phyloP scores from a whole-genome alignment of 23 tunicate species.

The Styela clava region DNA sequence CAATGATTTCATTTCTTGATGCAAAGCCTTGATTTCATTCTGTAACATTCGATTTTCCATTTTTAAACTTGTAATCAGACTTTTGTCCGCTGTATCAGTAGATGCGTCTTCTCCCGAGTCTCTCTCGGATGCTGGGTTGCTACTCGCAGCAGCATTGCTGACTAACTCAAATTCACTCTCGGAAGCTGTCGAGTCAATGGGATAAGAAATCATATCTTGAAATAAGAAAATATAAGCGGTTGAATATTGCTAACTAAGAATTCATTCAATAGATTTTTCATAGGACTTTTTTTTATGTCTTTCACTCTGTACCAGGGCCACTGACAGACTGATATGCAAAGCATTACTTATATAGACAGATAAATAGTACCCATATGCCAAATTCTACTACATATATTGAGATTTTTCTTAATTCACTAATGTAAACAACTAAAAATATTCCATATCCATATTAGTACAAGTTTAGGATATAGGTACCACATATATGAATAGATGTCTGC shows the following conservation, averaged over 20 bases:
- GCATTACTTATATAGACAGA: too few species aligned
- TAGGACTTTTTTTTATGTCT: background rate
- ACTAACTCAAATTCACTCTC: conserved; percentile 94
- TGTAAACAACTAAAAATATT: too few species aligned
- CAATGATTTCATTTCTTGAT: conserved; percentile 62
- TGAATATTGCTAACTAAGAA: background rate
- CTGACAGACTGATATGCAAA: too few species aligned
- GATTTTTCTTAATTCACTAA: too few species aligned
- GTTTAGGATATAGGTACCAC: too few species aligned
- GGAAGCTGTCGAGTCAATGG: conserved; percentile 74
- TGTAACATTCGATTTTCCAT: conserved; percentile 61
- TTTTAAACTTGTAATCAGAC: conserved; percentile 9
- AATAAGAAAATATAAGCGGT: background rate
- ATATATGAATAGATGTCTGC: too few species aligned
- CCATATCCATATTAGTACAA: too few species aligned
- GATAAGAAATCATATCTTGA: conserved; percentile 52
- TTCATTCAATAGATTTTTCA: background rate
- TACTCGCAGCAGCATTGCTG: conserved; percentile 55
- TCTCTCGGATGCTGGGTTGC: conserved; percentile 39
- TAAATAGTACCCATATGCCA: too few species aligned
- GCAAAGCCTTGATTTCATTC: conserved; percentile 65
- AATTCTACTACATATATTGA: too few species aligned
- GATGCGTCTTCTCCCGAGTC: conserved; percentile 42
- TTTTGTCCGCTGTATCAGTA: conserved; percentile 27
- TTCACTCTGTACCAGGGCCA: too few species aligned